Conservation (phyloP, 2,888 invertebrate genomes). For the Caenorhabditis macrosperma region DNA sequence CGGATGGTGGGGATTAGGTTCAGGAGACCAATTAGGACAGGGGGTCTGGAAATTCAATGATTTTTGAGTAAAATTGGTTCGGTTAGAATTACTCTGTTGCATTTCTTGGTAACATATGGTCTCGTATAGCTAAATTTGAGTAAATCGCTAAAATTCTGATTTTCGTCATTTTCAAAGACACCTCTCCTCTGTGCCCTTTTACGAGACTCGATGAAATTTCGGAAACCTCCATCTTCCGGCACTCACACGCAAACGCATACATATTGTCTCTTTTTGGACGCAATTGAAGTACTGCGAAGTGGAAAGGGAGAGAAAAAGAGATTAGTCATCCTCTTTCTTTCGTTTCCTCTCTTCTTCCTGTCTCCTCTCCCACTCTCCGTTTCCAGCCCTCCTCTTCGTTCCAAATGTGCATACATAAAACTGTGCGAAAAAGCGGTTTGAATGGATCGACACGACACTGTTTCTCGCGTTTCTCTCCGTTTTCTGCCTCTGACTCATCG, state of each 20-base stretch:
- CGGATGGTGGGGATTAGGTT: neutral
- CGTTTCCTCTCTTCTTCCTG: neutral
- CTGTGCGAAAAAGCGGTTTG: slow-evolving; percentile 1
- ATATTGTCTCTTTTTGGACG: neutral
- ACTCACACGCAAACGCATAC: neutral
- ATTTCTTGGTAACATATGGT: no score
- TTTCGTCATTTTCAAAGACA: no score
- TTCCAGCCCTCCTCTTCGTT: neutral
- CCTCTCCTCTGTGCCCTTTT: no score
- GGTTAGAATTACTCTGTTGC: no score
- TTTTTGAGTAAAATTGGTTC: no score
- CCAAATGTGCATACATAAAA: slow-evolving; percentile 2
- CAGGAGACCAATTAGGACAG: no score
- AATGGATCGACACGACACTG: neutral
- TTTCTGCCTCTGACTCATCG: neutral
- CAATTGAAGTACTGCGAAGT: neutral
- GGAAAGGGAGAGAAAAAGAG: neutral
- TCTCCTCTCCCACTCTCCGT: no score
- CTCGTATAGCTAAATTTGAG: no score
- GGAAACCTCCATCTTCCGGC: neutral
- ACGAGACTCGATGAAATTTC: no score
- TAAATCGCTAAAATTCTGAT: no score
- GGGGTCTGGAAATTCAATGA: no score
- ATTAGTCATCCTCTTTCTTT: neutral
- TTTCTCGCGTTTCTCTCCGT: neutral